Percentiles rank a stretch among this genome's conserved stretches.
Conservation (phyloP, 2,888 invertebrate species). For the Catocala fraxini region DNA sequence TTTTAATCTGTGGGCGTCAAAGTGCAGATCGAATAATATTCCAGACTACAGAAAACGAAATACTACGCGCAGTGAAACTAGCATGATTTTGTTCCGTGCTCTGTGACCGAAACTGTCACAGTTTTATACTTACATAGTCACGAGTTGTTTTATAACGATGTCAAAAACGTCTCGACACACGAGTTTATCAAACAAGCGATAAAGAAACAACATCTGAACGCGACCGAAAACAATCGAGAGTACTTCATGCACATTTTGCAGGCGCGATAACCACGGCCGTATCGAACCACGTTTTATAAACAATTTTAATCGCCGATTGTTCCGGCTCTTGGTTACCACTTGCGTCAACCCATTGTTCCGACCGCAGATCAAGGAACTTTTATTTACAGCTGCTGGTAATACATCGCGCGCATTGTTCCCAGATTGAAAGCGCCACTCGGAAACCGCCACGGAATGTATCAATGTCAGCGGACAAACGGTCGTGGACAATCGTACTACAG, state of each 20-base stretch:
- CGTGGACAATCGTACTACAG: slow-evolving; percentile 60
- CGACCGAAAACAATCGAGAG: slow-evolving; percentile 50
- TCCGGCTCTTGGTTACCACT: slow-evolving; percentile 71
- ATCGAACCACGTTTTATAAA: slow-evolving; percentile 78
- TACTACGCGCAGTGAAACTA: too few species aligned
- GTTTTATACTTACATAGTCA: background rate
- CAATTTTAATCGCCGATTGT: slow-evolving; percentile 83
- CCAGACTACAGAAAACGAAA: too few species aligned
- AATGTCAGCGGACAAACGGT: slow-evolving; percentile 66
- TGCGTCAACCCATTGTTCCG: slow-evolving; percentile 76
- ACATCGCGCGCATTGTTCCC: slow-evolving; percentile 69
- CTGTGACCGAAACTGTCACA: slow-evolving; percentile 14
- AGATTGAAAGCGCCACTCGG: slow-evolving; percentile 58
- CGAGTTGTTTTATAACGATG: slow-evolving; percentile 1
- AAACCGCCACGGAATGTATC: slow-evolving; percentile 68
- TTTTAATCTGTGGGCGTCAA: too few species aligned
- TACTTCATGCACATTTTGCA: slow-evolving; percentile 45
- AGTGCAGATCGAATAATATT: too few species aligned
- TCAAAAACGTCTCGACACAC: slow-evolving; percentile 12
- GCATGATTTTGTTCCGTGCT: too few species aligned
- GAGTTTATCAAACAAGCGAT: slow-evolving; percentile 50
- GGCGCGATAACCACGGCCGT: slow-evolving; percentile 66
- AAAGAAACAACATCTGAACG: slow-evolving; percentile 48
- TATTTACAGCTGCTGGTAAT: slow-evolving; percentile 55
- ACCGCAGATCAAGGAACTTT: slow-evolving; percentile 56